Base-by-base conservation (phyloP, 1,140 invertebrate genomes). In the Mizuhopecten yessoensis region DNA sequence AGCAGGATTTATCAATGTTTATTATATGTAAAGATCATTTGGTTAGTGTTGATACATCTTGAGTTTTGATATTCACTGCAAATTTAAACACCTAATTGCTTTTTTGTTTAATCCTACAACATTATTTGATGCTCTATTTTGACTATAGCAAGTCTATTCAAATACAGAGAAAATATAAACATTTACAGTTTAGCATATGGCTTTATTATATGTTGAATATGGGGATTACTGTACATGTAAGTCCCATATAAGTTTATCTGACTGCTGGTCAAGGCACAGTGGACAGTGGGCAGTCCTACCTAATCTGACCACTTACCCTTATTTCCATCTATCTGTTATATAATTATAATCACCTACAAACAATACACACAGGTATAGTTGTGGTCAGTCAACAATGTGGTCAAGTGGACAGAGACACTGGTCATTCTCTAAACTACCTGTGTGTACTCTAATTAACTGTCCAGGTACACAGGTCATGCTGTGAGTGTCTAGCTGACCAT, bases 401-500 rank as follows among this genome's bases (percentile, higher is more conserved):
- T 17, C 57, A 9, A 75, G 23, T 75, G 57, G 29, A 23, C 57
- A 75, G n/a, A n/a, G n/a, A n/a, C n/a, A n/a, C n/a, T n/a, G n/a
- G n/a, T n/a, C n/a, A n/a, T n/a, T n/a, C n/a, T n/a, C 11, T 75
- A 29, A 7, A 57, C 23, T 29, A 75, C n/a, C 57, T 75, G 57
- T 75, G n/a, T 75, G 29, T n/a, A 75, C 57, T 75, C 57, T 75
- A 75, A 75, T 75, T 75, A 75, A 75, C 57, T 29, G 57, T n/a
- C 57, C 15, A 75, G 57, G 57, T 75, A 75, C 7, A 17, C n/a
- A 75, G n/a, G 57, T 75, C 57, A 23, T 17, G 57, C 57, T 9
- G 57, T 75, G 57, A 29, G 42, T 45, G 42, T 45, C 42, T 17
- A 13, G 42, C 1, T 45, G 42, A 13, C 42, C 42, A 45, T 20